Percentiles rank a stretch among this genome's conserved stretches.
phyloP scores from a whole-genome alignment of 2,797 vertebrate genomes.

The Chloroceryle amazona region DNA sequence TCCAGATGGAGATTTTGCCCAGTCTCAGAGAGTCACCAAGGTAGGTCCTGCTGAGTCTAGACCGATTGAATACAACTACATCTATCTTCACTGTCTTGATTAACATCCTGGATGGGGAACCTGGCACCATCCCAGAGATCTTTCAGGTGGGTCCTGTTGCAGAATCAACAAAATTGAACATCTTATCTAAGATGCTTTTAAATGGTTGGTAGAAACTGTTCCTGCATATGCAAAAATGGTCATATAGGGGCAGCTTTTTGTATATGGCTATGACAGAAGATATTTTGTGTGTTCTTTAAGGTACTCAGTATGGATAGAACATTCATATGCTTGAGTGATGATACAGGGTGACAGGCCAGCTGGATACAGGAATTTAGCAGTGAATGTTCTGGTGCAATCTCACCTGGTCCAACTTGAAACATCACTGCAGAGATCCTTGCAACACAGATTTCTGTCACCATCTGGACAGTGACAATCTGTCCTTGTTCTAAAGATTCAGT shows the following conservation, averaged over 20 bases:
- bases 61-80: not conserved
- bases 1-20: not conserved
- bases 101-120: not conserved
- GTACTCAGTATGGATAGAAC: not conserved
- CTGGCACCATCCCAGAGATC: not conserved
- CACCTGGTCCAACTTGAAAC: not conserved
- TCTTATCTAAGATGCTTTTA: not conserved
- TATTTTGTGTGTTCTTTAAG: not conserved
- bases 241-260: fast-evolving
- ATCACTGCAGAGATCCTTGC: not conserved
- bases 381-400: not conserved
- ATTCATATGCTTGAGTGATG: not conserved
- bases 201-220: not conserved
- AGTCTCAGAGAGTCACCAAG: not conserved
- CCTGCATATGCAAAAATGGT: not conserved
- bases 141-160: not conserved
- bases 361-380: not conserved
- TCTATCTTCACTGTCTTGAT: not conserved
- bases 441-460: not conserved
- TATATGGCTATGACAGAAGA: not conserved
- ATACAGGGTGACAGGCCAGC: not conserved
- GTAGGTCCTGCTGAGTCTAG: not conserved
- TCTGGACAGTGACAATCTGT: not conserved
- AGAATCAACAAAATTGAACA: not conserved
- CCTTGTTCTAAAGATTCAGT: not conserved